Percentiles rank a stretch among this genome's conserved stretches.
phyloP scores from a whole-genome alignment of 2,113 vertebrate genomes.

The Shinisaurus crocodilurus region DNA sequence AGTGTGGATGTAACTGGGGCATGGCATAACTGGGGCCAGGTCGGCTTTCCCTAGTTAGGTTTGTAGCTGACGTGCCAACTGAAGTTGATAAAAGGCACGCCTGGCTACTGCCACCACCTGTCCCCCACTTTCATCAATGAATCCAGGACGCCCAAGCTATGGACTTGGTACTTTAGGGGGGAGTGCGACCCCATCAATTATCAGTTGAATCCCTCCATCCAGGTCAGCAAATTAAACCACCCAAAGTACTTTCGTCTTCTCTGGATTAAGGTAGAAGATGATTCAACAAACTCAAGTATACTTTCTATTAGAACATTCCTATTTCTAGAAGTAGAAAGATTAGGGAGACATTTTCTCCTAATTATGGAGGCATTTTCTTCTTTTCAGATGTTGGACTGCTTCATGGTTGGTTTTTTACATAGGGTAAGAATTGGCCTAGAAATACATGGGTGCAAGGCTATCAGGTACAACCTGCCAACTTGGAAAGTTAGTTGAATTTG shows the following conservation, averaged over 20 bases:
- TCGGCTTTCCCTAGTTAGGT: neutral
- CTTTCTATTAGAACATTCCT: neutral
- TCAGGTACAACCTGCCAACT: neutral
- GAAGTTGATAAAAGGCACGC: neutral
- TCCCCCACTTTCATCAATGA: neutral
- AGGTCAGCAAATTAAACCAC: too few species aligned
- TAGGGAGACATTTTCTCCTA: neutral
- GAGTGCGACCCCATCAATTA: too few species aligned
- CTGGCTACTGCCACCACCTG: neutral
- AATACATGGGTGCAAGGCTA: neutral
- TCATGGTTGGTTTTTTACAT: neutral
- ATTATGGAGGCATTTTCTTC: neutral
- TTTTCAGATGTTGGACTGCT: neutral
- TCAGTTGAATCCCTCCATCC: too few species aligned
- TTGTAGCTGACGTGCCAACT: neutral
- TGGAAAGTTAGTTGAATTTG: constrained; percentile 1
- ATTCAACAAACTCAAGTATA: neutral
- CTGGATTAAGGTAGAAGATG: neutral
- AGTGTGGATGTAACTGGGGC: neutral
- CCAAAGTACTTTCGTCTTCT: too few species aligned
- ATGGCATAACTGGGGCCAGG: neutral
- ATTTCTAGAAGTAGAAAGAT: neutral
- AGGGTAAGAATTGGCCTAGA: neutral
- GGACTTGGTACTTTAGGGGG: too few species aligned
- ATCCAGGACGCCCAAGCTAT: too few species aligned